Evolutionary conservation across 2,113 vertebrate species (phyloP), one percentile per base, ranked within the genome.

Genomic region (Corythoichthys haematopterus): DNA sequence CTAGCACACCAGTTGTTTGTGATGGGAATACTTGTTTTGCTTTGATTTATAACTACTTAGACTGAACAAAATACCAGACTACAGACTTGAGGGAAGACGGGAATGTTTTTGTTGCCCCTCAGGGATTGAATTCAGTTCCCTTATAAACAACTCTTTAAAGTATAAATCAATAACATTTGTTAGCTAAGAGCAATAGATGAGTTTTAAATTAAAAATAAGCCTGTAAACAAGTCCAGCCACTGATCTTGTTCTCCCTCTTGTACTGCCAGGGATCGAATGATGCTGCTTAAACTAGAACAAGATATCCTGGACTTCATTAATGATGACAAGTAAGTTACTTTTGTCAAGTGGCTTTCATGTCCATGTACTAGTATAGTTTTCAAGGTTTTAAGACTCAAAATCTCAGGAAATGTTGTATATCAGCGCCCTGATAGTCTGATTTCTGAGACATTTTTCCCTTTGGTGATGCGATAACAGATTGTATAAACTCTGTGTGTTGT

Each of bases 261-360:
- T 60, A 58, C 63, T 70, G 76, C 70, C 91, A 99, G 97, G 94
- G 97, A 98, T 88, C 93, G 97, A 91, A 99, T 99, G 97, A 98
- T 99, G 97, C 95, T 99, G 92, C 95, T 99, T 81, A 99, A 99
- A 92, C 91, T 99, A 93, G 97, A 99, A 94, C 97, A 98, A 91
- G 97, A 99, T 93, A 99, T 99, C 84, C 93, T 99, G 93, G 97
- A 99, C 83, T 99, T 99, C 87, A 99, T 99, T 84, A 97, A 92
- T 84, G 96, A 99, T 78, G 95, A 94, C 91, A 98, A 94, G 97
- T 99, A 89, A 95, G 95, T 89, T 53, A 65, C 10, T 14, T 85
- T 67, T 80, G 13, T 74, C 66, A 40, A 68, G 67, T 78, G 85
- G 58, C 51, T 36, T 61, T 59, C 37, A 12, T 48, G 36, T 53